phyloP scores from a whole-genome alignment of 2,113 vertebrate species.

The Mustela lutreola region DNA sequence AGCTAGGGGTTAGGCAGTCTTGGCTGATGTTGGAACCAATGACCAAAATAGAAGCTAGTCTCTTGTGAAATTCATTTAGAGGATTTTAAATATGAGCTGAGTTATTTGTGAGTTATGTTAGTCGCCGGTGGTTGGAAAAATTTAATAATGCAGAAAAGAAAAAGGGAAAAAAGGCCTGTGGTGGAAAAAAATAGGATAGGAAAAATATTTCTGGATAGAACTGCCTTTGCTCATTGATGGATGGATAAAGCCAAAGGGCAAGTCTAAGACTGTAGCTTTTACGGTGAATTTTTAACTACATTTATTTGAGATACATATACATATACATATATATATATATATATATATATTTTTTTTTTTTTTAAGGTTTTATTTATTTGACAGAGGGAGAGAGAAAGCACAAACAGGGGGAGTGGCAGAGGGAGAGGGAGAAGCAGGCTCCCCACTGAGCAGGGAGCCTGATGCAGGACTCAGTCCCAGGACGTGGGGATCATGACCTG shows the following conservation, averaged over 20 bases:
- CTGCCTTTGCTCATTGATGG: neutral
- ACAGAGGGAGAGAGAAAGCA: no score
- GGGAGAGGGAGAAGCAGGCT: no score
- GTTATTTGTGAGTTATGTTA: conserved; percentile 23
- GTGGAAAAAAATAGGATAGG: neutral
- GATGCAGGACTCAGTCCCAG: no score
- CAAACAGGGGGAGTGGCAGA: no score
- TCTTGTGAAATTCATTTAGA: conserved; percentile 11
- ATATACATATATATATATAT: fast-evolving
- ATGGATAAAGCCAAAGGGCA: neutral
- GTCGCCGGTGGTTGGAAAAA: neutral
- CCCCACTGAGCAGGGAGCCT: no score
- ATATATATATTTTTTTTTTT: no score
- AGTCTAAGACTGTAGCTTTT: neutral
- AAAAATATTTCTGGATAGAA: conserved; percentile 3
- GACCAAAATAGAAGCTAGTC: neutral
- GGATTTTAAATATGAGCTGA: neutral
- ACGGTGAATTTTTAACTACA: neutral
- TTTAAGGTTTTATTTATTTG: no score
- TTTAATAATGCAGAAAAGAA: neutral
- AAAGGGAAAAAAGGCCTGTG: neutral
- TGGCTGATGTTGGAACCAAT: neutral
- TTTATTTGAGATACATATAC: neutral
- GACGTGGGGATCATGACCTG: no score
- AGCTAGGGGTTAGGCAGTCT: neutral